Evolutionary conservation across 2,113 vertebrate species (phyloP), one percentile per base, ranked within the genome.

Genomic region (Pterocles burchelli): DNA sequence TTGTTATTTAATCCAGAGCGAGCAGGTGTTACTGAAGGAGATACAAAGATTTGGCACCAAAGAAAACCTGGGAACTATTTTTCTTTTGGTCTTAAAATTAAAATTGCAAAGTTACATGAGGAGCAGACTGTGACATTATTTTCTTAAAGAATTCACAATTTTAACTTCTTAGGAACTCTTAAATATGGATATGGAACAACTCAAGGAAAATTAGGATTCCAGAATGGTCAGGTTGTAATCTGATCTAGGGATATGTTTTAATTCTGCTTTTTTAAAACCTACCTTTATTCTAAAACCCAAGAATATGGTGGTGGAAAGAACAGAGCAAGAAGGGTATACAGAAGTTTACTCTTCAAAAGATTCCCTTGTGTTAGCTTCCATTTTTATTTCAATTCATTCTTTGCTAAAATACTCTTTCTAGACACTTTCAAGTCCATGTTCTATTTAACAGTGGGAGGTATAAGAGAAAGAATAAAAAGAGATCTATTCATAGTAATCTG

Each of bases 391-490:
- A 68, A 38, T 18, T 72, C 65, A 49, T n/a, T 51, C 54, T 93
- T 61, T 93, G 57, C 38, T 82, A 63, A 87, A 55, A 49, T 82
- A 90, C 54, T 63, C 17, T 29, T 74, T 91, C 41, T 49, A 65
- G 52, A 83, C 75, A 72, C 57, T 95, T 95, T 95, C 91, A 95
- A 93, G 61, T 91, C 76, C 17, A 28, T 51, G 52, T 58, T 95
- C 22, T 29, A 70, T 70, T 95, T 89, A 94, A 85, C 68, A 65
- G 74, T 65, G 13, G 5, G 10, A 51, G 6, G 22, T 65, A 33
- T 17, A 33, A 81, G 33, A 79, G 62, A 72, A 4, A 36, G 36
- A 92, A 70, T 49, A 24, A 61, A 46, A 57, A 68, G 79, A 65
- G 18, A 36, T 45, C 55, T n/a, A 62, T 66, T 80, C 10, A 76